Evolutionary conservation across 2,113 vertebrate genomes (phyloP), one percentile per base, ranked within the genome.

Genomic region (Aspiorhynchus laticeps): DNA sequence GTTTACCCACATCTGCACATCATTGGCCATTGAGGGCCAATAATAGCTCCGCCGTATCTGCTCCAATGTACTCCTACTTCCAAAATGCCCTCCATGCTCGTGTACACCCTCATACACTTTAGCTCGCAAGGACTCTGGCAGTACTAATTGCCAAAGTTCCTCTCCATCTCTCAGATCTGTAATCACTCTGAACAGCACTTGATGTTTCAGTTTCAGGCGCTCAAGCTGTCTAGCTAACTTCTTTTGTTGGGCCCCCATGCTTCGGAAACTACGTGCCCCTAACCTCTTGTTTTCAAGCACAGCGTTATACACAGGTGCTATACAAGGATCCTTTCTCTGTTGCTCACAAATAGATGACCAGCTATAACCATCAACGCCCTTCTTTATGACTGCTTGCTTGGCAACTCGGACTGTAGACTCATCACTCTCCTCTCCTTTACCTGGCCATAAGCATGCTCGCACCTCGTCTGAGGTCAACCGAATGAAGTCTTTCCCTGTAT

Each of bases 91-190:
- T 51, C 82, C 48, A 28, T 69, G 86, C 4, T 85, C 71, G 8
- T 88, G 76, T 19, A 33, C 65, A 24, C 36, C 76, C 31, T 86
- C 65, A 67, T 46, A 88, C 53, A 86, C 67, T 21, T 33, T 19
- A 3, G 7, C 48, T 1, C 33, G 74, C 9, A 84, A 24, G 12
- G 65, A 17, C n/a, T 67, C 80, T 8, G 76, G 67, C 0, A 89
- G 85, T 4, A 89, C 43, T 8, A 88, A 17, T 28, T 85, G 83
- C 10, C 31, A 33, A 19, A 88, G 41, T 14, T 88, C 78, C 11
- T 82, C 67, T 12, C 84, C 78, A 31, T 88, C 77, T 53, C 41
- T 5, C 12, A 85, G 85, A 5, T 81, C 67, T 11, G 7, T 4
- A 15, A 84, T 61, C 11, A 31, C 21, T 2, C 76, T 1, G 14